Evolutionary conservation across 2,113 vertebrate genomes (phyloP).

Genomic region (Jacana jacana): DNA sequence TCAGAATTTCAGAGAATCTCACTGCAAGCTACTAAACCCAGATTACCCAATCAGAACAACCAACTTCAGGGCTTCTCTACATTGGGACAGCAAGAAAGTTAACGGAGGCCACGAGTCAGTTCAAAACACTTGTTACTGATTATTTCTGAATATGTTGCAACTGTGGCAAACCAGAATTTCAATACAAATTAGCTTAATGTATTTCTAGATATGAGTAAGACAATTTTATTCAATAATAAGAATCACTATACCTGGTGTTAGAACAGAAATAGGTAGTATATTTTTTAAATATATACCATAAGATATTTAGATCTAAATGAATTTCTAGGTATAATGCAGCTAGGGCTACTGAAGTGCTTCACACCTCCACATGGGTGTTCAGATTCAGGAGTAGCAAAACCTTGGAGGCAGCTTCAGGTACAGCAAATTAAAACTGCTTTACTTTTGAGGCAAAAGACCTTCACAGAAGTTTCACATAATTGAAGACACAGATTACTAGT

Average conservation of each 20-base stretch:
- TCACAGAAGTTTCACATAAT: background rate
- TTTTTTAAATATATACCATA: background rate
- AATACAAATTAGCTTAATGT: background rate
- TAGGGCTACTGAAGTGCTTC: background rate
- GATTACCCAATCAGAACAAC: background rate
- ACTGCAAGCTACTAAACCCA: background rate
- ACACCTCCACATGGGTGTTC: background rate
- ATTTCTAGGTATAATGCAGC: background rate
- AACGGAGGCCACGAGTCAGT: background rate
- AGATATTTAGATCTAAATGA: background rate
- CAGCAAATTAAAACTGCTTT: background rate
- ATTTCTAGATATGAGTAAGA: background rate
- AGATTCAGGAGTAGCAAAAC: background rate
- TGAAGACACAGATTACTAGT: background rate
- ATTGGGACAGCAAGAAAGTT: background rate
- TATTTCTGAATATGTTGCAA: background rate
- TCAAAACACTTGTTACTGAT: background rate
- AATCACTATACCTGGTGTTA: background rate
- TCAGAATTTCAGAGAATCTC: background rate
- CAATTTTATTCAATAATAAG: background rate
- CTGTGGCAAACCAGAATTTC: background rate
- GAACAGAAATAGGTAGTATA: background rate
- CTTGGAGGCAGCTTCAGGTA: background rate
- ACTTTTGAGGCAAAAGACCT: background rate
- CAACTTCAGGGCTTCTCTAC: background rate